Conservation (phyloP, 2,888 invertebrate species). For the Agriopis aurantiaria region DNA sequence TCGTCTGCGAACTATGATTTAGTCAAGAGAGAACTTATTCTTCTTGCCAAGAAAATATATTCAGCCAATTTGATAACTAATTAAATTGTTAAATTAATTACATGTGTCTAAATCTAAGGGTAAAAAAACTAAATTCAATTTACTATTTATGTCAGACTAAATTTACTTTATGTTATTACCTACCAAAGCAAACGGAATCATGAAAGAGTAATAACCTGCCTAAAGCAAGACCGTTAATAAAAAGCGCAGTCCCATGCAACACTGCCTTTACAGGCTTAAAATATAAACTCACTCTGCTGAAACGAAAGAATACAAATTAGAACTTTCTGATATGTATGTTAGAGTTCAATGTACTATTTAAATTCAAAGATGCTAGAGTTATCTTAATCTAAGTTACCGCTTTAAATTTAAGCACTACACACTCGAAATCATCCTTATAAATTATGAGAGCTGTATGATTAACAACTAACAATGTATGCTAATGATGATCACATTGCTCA, state of each 20-base stretch:
- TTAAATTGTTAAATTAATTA: neutral
- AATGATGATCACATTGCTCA: neutral
- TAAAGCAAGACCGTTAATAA: conserved; percentile 50
- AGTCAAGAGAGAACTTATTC: conserved; percentile 5
- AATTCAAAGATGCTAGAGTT: neutral
- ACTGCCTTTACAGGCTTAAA: conserved; percentile 48
- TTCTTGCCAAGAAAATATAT: conserved; percentile 12
- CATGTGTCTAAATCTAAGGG: no score
- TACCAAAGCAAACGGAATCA: conserved; percentile 49
- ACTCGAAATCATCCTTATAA: conserved; percentile 1
- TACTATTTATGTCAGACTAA: neutral
- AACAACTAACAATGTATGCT: neutral
- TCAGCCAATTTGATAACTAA: neutral
- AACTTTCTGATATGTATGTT: conserved; percentile 13
- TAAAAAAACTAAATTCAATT: neutral
- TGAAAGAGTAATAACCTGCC: conserved; percentile 58
- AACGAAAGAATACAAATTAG: conserved; percentile 24
- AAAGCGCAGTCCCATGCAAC: conserved; percentile 56
- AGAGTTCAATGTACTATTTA: conserved; percentile 23
- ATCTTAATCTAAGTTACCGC: conserved; percentile 1
- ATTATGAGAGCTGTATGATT: neutral
- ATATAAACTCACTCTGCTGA: conserved; percentile 37
- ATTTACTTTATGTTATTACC: neutral
- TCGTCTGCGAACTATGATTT: conserved; percentile 2
- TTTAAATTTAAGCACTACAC: neutral